Evolutionary conservation across 2,888 invertebrate species (phyloP).

Genomic region (Caenorhabditis sp.): DNA sequence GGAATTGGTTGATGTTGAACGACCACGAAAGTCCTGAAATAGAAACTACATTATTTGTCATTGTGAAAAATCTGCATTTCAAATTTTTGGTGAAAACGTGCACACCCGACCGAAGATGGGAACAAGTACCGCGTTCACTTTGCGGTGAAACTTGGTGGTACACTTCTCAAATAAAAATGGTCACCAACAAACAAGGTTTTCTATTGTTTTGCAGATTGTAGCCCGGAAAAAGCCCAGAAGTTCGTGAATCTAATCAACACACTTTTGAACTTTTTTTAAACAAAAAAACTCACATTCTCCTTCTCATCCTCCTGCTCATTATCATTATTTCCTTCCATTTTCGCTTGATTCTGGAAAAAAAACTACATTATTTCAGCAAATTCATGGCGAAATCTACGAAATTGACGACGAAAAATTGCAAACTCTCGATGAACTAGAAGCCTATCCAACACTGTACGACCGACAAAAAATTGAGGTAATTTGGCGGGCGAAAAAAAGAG

Average conservation of each 20-base stretch:
- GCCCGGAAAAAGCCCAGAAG: no score
- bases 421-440: constrained; percentile 60
- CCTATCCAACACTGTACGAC: constrained; percentile 59
- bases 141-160: no score
- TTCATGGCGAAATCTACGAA: constrained; percentile 62
- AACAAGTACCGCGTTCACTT: no score
- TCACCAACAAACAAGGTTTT: no score
- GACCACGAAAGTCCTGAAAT: constrained; percentile 3
- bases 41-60: not conserved
- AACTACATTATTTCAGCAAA: constrained; percentile 40
- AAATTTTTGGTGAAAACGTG: not conserved
- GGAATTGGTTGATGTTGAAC: constrained; percentile 11
- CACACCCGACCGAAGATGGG: not conserved
- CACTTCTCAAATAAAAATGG: no score
- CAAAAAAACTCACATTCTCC: constrained; percentile 5
- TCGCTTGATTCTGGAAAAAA: not conserved
- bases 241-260: no score
- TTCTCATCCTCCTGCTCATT: constrained; percentile 14
- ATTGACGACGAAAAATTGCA: constrained; percentile 56
- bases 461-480: constrained; percentile 44
- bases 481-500: not conserved
- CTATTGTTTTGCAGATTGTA: no score
- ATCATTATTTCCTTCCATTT: constrained; percentile 14
- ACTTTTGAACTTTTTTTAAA: not conserved
- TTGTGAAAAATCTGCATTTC: not conserved